These are phyloP conservation scores for Geodia barretti DNA, from an alignment of 37 sponge, comb jelly and placozoan genomes.

Conservation along the genomic window DNA sequence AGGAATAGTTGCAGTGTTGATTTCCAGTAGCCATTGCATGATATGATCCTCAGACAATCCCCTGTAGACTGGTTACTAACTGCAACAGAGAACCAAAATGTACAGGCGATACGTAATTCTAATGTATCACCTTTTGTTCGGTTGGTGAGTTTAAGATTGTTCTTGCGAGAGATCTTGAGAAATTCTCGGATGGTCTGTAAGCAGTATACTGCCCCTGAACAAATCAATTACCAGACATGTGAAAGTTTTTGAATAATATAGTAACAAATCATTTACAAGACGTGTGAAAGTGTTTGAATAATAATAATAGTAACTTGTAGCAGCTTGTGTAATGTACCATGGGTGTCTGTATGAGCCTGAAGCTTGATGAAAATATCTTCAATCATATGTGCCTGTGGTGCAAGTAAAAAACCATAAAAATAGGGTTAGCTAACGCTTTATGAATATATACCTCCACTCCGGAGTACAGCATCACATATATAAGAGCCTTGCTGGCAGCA, in stretches of 20 bases:
- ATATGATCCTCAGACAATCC: too few relatives aligned
- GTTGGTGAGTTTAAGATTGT: neutral
- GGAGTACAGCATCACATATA: neutral
- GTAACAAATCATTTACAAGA: too few relatives aligned
- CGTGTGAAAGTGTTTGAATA: too few relatives aligned
- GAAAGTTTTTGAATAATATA: too few relatives aligned
- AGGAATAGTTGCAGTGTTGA: too few relatives aligned
- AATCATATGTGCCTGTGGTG: neutral
- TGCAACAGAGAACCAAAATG: neutral
- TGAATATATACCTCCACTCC: too few relatives aligned
- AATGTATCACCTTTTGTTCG: neutral
- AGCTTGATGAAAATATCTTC: neutral
- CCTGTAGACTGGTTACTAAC: too few relatives aligned
- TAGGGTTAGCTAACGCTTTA: too few relatives aligned
- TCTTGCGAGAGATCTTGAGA: neutral
- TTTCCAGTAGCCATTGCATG: too few relatives aligned
- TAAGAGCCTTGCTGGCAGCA: conserved; percentile 3
- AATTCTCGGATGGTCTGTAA: neutral
- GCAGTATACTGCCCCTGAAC: neutral
- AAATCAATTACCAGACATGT: too few relatives aligned
- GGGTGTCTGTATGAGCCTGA: neutral
- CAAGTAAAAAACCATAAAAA: neutral
- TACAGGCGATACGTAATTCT: neutral
- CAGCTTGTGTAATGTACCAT: too few relatives aligned
- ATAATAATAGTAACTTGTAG: too few relatives aligned